Conservation (phyloP, 2,797 vertebrate species). For the Artibeus jamaicensis region DNA sequence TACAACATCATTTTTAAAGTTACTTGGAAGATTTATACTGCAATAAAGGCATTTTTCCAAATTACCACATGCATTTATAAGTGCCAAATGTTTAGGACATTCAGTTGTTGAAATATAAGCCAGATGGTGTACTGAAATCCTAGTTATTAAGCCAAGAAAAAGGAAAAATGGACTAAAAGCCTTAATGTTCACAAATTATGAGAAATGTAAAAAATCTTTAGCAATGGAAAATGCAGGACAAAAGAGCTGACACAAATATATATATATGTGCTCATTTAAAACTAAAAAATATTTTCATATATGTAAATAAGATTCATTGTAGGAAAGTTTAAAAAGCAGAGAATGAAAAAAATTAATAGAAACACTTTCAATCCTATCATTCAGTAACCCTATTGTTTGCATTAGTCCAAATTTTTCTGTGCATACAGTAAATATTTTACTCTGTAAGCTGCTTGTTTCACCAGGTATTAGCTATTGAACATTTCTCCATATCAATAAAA, state of each 20-base stretch:
- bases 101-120: conserved; percentile 62
- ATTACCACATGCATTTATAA: conserved; percentile 63
- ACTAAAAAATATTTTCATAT: neutral
- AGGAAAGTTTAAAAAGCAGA: neutral
- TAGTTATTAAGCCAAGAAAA: conserved; percentile 21
- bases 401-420: neutral
- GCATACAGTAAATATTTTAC: neutral
- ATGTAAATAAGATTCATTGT: neutral
- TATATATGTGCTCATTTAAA: neutral
- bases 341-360: neutral
- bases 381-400: neutral
- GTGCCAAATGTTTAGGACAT: conserved; percentile 59
- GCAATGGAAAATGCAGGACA: neutral
- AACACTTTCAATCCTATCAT: neutral
- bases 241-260: neutral
- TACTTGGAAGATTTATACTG: conserved; percentile 54
- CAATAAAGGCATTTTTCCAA: conserved; percentile 56
- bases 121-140: conserved; percentile 35
- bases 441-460: neutral
- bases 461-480: neutral
- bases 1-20: conserved; percentile 39
- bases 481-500: neutral
- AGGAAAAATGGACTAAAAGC: neutral
- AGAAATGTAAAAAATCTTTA: neutral
- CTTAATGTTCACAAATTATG: neutral